Evolutionary conservation across 2,113 vertebrate genomes (phyloP).

Genomic region (Tragelaphus imberbis): DNA sequence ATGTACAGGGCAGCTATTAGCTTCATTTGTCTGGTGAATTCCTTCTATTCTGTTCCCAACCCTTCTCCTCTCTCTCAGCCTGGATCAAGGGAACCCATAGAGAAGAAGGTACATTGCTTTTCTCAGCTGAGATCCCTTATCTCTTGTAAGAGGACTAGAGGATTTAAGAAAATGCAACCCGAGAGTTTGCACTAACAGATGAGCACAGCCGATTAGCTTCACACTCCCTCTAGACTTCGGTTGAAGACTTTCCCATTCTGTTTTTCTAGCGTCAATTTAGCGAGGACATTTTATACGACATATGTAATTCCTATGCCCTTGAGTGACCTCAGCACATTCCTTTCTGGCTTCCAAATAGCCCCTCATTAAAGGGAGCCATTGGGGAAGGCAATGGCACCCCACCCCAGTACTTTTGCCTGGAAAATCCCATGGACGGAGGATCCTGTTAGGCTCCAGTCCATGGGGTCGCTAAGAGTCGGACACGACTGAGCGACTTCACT

Average conservation of each 20-base stretch:
- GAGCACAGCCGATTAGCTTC: constrained; percentile 67
- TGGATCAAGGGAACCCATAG: constrained; percentile 1
- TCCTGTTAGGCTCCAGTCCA: too few relatives aligned
- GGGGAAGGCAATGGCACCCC: background rate
- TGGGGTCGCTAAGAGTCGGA: background rate
- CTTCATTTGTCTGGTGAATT: constrained; percentile 11
- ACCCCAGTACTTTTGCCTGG: background rate
- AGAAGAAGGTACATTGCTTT: background rate
- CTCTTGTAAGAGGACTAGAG: constrained; percentile 38
- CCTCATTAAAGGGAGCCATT: constrained; percentile 73
- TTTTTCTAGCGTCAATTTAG: constrained; percentile 71
- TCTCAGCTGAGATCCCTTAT: constrained; percentile 51
- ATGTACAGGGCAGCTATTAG: constrained; percentile 5
- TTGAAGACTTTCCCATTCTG: constrained; percentile 70
- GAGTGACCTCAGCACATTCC: constrained; percentile 75
- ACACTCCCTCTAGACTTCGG: constrained; percentile 61
- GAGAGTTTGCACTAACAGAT: constrained; percentile 74
- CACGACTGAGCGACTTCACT: background rate
- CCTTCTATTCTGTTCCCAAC: constrained; percentile 1
- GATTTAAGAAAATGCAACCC: constrained; percentile 70
- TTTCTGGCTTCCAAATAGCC: constrained; percentile 75
- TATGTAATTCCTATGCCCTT: constrained; percentile 77
- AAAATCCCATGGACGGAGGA: background rate
- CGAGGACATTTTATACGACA: constrained; percentile 68
- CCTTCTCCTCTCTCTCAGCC: background rate